These are phyloP conservation scores for Strigamia crassipes DNA, from an alignment of 2,888 invertebrate species.

Conservation along the genomic window DNA sequence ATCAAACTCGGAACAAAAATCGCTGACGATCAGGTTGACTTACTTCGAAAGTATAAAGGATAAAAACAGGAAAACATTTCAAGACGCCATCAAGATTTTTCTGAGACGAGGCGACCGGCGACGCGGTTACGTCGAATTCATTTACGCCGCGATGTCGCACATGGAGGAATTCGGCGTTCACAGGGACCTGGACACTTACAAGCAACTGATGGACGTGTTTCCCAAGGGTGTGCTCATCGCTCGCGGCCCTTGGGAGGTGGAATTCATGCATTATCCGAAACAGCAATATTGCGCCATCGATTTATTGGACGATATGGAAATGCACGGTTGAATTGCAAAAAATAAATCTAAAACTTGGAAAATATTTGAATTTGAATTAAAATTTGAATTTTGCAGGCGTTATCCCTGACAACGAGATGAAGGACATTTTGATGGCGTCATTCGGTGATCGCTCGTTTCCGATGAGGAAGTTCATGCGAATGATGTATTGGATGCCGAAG, in stretches of 20 bases:
- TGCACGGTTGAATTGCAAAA: conserved; percentile 74
- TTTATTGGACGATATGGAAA: conserved; percentile 92
- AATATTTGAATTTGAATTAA: conserved; percentile 28
- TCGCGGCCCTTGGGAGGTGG: conserved; percentile 78
- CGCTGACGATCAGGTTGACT: neutral
- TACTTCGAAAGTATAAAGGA: conserved; percentile 59
- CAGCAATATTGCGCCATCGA: conserved; percentile 94
- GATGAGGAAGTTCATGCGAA: conserved; percentile 62
- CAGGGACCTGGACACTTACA: conserved; percentile 74
- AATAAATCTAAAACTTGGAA: neutral
- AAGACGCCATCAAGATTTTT: conserved; percentile 77
- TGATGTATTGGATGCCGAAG: conserved; percentile 78
- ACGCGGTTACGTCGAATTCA: conserved; percentile 91
- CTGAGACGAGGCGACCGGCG: conserved; percentile 68
- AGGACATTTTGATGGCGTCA: conserved; percentile 76
- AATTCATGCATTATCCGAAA: conserved; percentile 91
- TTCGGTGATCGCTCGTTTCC: conserved; percentile 76
- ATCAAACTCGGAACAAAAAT: neutral
- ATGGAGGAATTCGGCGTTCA: conserved; percentile 90
- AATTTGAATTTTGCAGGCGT: conserved; percentile 67
- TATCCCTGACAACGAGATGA: conserved; percentile 87
- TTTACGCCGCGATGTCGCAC: conserved; percentile 82
- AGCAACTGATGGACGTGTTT: conserved; percentile 79
- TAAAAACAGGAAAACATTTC: conserved; percentile 66
- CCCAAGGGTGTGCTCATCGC: conserved; percentile 89